Evolutionary conservation across 2,797 vertebrate genomes (phyloP), one percentile per base, ranked within the genome.

Genomic region (Diplodus puntazzo): DNA sequence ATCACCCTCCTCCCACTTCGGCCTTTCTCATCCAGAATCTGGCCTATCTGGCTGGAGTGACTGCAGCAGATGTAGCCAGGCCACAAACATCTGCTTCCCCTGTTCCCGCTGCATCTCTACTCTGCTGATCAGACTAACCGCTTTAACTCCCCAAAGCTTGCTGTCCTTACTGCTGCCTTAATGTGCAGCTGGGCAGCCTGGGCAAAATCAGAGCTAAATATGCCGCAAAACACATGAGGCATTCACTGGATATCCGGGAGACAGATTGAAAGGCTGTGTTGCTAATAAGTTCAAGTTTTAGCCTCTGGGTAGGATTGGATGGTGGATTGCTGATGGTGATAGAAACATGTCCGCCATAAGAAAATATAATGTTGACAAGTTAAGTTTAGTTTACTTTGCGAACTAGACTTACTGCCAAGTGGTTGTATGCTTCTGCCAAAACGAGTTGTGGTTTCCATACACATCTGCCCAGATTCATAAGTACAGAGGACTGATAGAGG

Each of bases 71-170:
- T 95, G 93, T 84, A 79, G 82, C 64, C 80, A 63, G 91, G 77
- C 86, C 79, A 67, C 84, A 83, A 93, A 95, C 94, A 95, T 95
- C 94, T 95, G 95, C 86, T 93, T 87, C 87, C 79, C 84, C 69
- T 84, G 89, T 93, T 94, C 84, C 85, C 50, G 70, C 87, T 65
- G 90, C 75, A 91, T 88, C 75, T 82, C 86, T 84, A 77, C 89
- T 87, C 89, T 92, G 89, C 88, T 94, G 89, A 93, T 87, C 90
- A 91, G 86, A 77, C 90, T 89, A 89, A 90, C 90, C 57, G 71
- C 88, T 90, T 77, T 84, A 91, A 93, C 92, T 93, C 92, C 90
- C 91, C 54, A 80, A 89, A 85, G 89, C 92, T 92, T 82, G 90
- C 69, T 86, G 85, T 86, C 87, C 83, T 89, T 87, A 90, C 89